Evolutionary conservation across 2,113 vertebrate species (phyloP).

Genomic region (Manacus vitellinus): DNA sequence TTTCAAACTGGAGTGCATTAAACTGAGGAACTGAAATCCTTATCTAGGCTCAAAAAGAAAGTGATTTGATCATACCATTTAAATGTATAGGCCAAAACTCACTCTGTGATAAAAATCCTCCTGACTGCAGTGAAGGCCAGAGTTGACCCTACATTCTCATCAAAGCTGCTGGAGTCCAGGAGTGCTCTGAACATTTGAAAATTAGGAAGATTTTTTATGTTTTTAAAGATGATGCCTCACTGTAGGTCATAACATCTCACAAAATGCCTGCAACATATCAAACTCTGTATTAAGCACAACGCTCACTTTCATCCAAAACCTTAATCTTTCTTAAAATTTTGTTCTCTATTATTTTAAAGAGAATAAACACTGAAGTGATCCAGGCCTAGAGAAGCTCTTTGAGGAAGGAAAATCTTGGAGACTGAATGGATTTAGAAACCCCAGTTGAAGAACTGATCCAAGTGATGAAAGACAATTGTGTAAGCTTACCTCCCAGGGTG

Average conservation of each 20-base stretch:
- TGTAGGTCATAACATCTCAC: background rate
- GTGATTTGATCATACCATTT: background rate
- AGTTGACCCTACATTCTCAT: background rate
- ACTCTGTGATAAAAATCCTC: background rate
- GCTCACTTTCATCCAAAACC: background rate
- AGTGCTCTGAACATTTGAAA: background rate
- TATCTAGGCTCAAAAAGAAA: background rate
- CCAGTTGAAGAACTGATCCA: background rate
- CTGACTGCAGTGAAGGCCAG: background rate
- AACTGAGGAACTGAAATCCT: background rate
- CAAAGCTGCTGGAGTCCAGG: background rate
- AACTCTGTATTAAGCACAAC: background rate
- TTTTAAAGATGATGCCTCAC: background rate
- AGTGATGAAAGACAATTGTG: background rate
- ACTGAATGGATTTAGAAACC: background rate
- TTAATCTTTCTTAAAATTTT: accelerated
- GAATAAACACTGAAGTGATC: background rate
- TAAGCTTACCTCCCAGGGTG: background rate
- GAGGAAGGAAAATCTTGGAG: background rate
- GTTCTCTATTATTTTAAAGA: background rate
- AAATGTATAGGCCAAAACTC: background rate
- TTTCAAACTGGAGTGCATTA: background rate
- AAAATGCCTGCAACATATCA: background rate
- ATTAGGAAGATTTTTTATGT: background rate
- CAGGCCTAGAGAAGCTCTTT: background rate